Evolutionary conservation across 2,888 invertebrate species (phyloP).

Genomic region (Ptilodon capucinus): DNA sequence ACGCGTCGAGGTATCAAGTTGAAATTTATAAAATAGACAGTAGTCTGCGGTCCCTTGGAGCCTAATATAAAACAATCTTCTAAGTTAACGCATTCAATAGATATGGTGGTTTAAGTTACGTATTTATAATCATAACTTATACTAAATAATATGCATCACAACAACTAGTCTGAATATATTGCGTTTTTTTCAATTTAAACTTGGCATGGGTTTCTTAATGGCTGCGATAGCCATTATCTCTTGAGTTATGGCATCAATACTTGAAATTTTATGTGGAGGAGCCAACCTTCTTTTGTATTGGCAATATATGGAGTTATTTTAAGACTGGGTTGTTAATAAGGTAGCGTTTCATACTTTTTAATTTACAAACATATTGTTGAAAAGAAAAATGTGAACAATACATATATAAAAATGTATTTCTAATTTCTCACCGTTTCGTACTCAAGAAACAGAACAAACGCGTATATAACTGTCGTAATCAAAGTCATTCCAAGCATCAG

Average conservation of each 20-base stretch:
- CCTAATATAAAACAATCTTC: no score
- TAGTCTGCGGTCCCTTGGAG: no score
- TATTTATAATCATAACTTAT: background rate
- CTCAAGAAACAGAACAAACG: slow-evolving; percentile 37
- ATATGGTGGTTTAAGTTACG: no score
- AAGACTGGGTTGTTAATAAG: background rate
- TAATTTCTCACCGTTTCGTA: slow-evolving; percentile 35
- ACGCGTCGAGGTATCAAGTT: no score
- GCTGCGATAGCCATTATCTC: slow-evolving; percentile 31
- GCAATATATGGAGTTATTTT: background rate
- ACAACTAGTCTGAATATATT: slow-evolving; percentile 25
- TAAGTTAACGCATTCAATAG: no score
- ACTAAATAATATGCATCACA: slow-evolving; percentile 19
- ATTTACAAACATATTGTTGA: no score
- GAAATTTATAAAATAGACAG: no score
- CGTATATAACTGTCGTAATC: slow-evolving; percentile 45
- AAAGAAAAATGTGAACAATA: no score
- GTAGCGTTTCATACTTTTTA: no score
- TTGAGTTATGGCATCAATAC: slow-evolving; percentile 33
- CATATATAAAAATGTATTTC: no score
- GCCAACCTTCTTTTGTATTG: background rate
- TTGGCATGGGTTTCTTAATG: slow-evolving; percentile 35
- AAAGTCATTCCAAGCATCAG: slow-evolving; percentile 40
- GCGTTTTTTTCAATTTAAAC: slow-evolving; percentile 34
- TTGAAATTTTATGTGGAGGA: slow-evolving; percentile 1